phyloP scores from a whole-genome alignment of 1,140 invertebrate species.

The Belonocnema kinseyi region DNA sequence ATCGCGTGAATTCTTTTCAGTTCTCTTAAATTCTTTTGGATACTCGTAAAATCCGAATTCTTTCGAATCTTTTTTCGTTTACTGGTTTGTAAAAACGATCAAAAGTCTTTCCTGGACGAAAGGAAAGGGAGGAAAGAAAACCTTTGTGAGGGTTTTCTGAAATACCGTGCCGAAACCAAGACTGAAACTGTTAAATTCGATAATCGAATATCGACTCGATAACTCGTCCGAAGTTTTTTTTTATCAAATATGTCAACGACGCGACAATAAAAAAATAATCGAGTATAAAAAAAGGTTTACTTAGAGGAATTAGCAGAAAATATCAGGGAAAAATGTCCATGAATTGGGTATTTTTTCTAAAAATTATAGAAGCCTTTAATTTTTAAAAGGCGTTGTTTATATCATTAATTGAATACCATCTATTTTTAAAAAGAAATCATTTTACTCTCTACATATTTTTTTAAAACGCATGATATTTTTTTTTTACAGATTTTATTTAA shows the following conservation, averaged over 20 bases:
- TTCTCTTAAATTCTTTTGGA: not conserved
- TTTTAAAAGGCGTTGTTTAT: constrained; percentile 9
- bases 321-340: not conserved
- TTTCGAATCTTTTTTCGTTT: no score
- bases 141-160: not conserved
- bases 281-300: constrained; percentile 15
- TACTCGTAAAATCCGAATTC: not conserved
- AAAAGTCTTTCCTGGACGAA: no score
- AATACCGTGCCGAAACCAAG: constrained; percentile 50
- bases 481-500: constrained; percentile 25
- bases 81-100: no score
- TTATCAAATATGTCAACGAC: not conserved
- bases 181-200: constrained; percentile 48
- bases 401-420: not conserved
- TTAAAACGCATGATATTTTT: not conserved
- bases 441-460: not conserved
- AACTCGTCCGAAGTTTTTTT: constrained; percentile 21
- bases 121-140: not conserved
- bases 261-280: constrained; percentile 6
- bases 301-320: not conserved
- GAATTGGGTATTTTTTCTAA: not conserved
- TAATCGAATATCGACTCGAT: not conserved
- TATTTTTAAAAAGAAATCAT: not conserved
- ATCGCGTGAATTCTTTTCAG: no score
- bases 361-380: constrained; percentile 9